phyloP scores from a whole-genome alignment of 2,113 vertebrate species.

The Engraulis encrasicolus region DNA sequence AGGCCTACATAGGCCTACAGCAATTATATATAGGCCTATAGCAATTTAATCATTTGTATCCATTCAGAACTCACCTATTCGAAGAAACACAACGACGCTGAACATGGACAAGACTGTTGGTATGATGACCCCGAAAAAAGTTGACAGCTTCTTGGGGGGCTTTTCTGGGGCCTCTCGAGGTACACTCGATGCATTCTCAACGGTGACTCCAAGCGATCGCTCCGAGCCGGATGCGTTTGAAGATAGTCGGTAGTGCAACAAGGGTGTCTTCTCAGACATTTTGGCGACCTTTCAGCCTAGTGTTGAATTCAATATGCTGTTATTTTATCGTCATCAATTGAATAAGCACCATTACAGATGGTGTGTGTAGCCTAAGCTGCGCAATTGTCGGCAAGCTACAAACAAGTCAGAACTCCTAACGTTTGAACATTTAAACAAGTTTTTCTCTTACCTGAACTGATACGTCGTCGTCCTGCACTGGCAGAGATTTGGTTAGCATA shows the following conservation, averaged over 20 bases:
- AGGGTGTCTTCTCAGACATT: constrained; percentile 71
- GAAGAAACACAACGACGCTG: constrained; percentile 76
- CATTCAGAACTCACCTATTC: constrained; percentile 73
- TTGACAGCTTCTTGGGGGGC: neutral
- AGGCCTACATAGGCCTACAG: no score
- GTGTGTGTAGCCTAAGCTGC: no score
- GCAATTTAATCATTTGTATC: no score
- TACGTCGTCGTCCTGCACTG: no score
- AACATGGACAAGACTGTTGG: constrained; percentile 79
- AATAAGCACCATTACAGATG: no score
- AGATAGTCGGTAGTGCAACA: constrained; percentile 73
- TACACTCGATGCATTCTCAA: constrained; percentile 55
- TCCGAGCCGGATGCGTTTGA: constrained; percentile 34
- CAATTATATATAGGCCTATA: no score
- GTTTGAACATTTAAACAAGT: no score
- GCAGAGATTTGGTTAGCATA: no score
- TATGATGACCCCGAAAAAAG: constrained; percentile 71
- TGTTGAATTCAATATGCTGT: neutral
- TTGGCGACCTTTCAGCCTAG: constrained; percentile 42
- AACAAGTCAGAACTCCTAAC: no score
- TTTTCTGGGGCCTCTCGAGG: constrained; percentile 50
- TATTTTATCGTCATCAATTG: no score
- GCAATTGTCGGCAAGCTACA: no score
- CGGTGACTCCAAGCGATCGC: neutral
- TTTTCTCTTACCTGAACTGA: no score